phyloP scores from a whole-genome alignment of 2,888 invertebrate species.

The Cylloceria caligata region DNA sequence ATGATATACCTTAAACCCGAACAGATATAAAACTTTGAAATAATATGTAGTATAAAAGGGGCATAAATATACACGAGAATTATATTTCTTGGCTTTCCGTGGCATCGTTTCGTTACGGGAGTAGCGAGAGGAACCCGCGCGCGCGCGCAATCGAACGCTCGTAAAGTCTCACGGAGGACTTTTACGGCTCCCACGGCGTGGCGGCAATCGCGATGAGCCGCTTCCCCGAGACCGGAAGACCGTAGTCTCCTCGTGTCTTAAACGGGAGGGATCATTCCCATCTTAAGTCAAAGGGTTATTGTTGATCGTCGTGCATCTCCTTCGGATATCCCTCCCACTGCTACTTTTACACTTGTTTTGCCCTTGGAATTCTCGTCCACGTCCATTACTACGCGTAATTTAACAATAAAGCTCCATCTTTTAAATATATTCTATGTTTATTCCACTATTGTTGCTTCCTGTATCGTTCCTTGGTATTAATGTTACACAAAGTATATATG shows the following conservation, averaged over 20 bases:
- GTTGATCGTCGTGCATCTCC: not conserved
- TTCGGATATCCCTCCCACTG: not conserved
- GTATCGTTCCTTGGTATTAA: not conserved
- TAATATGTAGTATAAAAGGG: conserved; percentile 65
- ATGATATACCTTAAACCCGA: conserved; percentile 32
- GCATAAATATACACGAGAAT: conserved; percentile 68
- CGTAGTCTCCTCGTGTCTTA: conserved; percentile 5
- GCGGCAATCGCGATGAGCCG: conserved; percentile 55
- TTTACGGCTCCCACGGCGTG: conserved; percentile 58
- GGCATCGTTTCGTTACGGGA: conserved; percentile 57
- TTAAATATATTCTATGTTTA: conserved; percentile 1
- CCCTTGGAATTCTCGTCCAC: conserved; percentile 1
- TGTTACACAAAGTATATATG: too few species aligned
- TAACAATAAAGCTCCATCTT: conserved; percentile 17
- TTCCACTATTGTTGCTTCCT: not conserved
- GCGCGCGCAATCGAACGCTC: conserved; percentile 65
- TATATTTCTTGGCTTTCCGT: conserved; percentile 59
- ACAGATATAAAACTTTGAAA: conserved; percentile 63
- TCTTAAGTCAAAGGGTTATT: conserved; percentile 22
- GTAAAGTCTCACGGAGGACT: conserved; percentile 67
- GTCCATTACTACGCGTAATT: conserved; percentile 30
- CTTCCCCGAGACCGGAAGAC: conserved; percentile 64
- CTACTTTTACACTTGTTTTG: not conserved
- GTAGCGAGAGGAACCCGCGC: not conserved
- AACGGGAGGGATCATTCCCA: conserved; percentile 24